A percentile compares a stretch with the other conserved stretches of the same genome.
phyloP scores from a whole-genome alignment of 2,888 invertebrate genomes.

The Pocota personata region DNA sequence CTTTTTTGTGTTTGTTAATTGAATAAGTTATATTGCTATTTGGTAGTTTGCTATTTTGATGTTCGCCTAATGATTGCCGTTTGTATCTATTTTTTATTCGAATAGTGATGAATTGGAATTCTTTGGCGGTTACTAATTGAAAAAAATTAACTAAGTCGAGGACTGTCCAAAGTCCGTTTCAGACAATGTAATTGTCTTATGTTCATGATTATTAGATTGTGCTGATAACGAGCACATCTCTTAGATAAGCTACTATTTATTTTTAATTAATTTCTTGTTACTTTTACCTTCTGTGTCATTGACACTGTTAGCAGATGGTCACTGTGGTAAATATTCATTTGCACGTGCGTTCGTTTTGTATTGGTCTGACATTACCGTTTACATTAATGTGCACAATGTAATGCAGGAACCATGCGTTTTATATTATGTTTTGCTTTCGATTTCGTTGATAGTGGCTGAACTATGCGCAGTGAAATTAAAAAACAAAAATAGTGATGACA shows the following conservation, averaged over 20 bases:
- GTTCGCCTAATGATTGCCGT: background rate
- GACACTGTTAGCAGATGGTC: background rate
- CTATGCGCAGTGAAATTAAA: no score
- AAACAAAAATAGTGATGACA: no score
- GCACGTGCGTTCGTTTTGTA: constrained; percentile 10
- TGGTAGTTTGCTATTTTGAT: background rate
- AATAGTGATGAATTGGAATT: background rate
- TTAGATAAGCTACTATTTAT: background rate
- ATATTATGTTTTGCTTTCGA: background rate
- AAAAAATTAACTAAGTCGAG: background rate
- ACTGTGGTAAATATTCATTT: background rate
- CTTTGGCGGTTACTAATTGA: constrained; percentile 10
- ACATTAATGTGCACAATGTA: background rate
- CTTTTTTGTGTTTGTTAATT: constrained; percentile 10
- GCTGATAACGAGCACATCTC: background rate
- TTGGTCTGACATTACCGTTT: background rate
- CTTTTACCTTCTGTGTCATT: background rate
- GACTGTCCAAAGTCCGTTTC: constrained; percentile 2
- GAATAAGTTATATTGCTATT: constrained; percentile 17
- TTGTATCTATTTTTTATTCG: background rate
- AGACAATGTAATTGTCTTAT: background rate
- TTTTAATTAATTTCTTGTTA: background rate
- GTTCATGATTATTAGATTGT: background rate
- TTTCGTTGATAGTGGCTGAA: no score
- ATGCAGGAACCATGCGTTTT: background rate